Evolutionary conservation across 2,888 invertebrate species (phyloP), one percentile per base, ranked within the genome.

Genomic region (Andricus quercusramuli): DNA sequence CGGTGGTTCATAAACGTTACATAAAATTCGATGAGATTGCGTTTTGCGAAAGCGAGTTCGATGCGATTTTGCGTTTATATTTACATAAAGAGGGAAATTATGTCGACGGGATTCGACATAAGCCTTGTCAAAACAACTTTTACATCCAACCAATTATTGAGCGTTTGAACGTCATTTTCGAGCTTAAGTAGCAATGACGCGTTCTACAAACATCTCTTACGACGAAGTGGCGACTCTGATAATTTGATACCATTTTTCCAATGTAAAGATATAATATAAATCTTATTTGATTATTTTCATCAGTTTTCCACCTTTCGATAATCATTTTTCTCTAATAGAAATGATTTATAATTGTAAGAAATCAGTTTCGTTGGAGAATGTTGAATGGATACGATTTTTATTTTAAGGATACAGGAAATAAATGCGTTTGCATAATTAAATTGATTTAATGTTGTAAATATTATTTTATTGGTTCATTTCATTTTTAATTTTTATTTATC

Each of bases 41-140:
- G 25, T 51, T 70, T 51, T 20, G 51, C 51, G 51, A 70, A 70
- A 51, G 70, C 29, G 51, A 51, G 29, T 51, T 51, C 13, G 3
- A 32, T 51, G 51, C 29, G 51, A 70, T 70, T 70, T 70, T 51
- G 17, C 25, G 20, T 70, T 51, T 70, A 70, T 32, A 70, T 70
- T 70, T 70, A 29, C 47, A 70, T 70, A 51, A 70, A 51, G 29
- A 47, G 51, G 70, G 51, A 68, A 68, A 70, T 70, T 70, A 51
- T 32, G 47, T 70, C 20, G 47, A 70, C 62, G 9, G 4, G 29
- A 70, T 70, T 70, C 51, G 29, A 68, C 44, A 68, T 47, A 51
- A 51, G 29, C 29, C 51, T 44, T 68, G 44, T 44, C 44, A 44
- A 44, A 70, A 70, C 51, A 51, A 70, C 51, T 51, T 51, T 70